These are phyloP conservation scores for Pristionchus mayeri DNA, from an alignment of 2,888 invertebrate genomes.

Conservation along the genomic window DNA sequence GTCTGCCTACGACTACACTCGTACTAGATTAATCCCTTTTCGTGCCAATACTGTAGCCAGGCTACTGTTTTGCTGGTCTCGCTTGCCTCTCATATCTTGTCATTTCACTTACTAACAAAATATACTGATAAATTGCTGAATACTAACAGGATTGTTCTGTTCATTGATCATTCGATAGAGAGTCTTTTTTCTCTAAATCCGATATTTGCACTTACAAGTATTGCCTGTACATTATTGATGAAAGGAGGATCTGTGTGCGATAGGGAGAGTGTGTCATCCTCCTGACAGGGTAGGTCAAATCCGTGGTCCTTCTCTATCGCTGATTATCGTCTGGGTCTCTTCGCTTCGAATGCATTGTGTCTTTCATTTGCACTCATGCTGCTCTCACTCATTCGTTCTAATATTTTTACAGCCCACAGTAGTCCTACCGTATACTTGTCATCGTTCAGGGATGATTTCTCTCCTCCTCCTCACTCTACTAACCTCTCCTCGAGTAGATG, in stretches of 20 bases:
- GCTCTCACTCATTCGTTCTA: too few species aligned
- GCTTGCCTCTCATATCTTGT: not conserved
- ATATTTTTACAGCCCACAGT: not conserved
- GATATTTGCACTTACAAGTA: too few species aligned
- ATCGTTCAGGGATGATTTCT: not conserved
- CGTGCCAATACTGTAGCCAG: slow-evolving; percentile 1
- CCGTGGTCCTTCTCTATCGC: not conserved
- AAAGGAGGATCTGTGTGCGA: not conserved
- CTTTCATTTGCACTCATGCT: too few species aligned
- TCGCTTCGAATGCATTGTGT: too few species aligned
- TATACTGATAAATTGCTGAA: slow-evolving; percentile 1
- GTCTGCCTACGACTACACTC: not conserved
- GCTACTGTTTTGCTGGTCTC: slow-evolving; percentile 11
- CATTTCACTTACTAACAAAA: not conserved
- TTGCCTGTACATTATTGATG: too few species aligned
- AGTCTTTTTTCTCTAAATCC: too few species aligned
- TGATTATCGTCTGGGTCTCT: not conserved
- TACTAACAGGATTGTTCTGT: not conserved
- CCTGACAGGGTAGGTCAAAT: not conserved
- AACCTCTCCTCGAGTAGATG: not conserved
- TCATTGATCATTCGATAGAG: not conserved
- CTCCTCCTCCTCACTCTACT: slow-evolving; percentile 1
- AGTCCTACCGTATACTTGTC: not conserved
- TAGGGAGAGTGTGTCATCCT: not conserved
- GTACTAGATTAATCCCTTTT: not conserved